Evolutionary conservation across 2,888 invertebrate species (phyloP).

Genomic region (Pandemis cinnamomeana): DNA sequence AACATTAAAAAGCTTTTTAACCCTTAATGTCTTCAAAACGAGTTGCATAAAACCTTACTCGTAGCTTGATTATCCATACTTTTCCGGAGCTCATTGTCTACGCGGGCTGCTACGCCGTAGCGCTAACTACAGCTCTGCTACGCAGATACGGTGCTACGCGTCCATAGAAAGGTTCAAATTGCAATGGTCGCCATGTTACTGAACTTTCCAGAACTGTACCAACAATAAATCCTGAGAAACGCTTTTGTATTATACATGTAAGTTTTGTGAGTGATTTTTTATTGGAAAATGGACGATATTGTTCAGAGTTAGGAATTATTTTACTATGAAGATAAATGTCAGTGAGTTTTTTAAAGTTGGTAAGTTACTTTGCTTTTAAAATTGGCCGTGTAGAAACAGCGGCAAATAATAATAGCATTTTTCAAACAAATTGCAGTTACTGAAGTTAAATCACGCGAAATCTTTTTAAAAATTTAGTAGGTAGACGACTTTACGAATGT

Average conservation of each 20-base stretch:
- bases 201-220: background rate
- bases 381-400: background rate
- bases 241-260: slow-evolving; percentile 11
- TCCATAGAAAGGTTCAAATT: background rate
- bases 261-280: slow-evolving; percentile 14
- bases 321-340: background rate
- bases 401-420: no score
- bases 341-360: background rate
- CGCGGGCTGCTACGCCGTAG: slow-evolving; percentile 40
- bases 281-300: background rate
- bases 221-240: slow-evolving; percentile 17
- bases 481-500: no score
- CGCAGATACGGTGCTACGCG: background rate
- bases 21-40: slow-evolving; percentile 16
- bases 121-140: slow-evolving; percentile 23
- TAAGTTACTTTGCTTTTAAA: background rate
- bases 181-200: background rate
- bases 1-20: background rate
- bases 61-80: slow-evolving; percentile 21
- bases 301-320: background rate
- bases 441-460: no score
- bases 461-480: no score
- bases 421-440: no score
- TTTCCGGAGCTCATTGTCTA: slow-evolving; percentile 33
- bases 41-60: slow-evolving; percentile 26